A percentile compares a stretch with the other conserved stretches of the same genome.
Conservation (phyloP, 2,888 invertebrate genomes). For the Sussaba pulchella region DNA sequence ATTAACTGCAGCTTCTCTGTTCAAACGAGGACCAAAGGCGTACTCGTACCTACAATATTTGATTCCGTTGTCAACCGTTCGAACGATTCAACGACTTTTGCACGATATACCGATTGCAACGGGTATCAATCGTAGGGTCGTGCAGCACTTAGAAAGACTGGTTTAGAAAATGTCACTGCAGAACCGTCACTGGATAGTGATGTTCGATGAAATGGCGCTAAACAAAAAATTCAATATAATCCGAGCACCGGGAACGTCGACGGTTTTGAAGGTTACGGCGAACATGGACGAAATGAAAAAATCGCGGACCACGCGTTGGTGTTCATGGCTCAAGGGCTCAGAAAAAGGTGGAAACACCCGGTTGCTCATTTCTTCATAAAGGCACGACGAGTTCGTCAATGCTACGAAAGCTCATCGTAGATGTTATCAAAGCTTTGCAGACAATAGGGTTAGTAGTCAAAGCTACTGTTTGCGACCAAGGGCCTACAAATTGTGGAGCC, state of each 20-base stretch:
- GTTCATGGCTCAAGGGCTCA: constrained; percentile 25
- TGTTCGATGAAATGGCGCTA: constrained; percentile 70
- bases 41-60: constrained; percentile 66
- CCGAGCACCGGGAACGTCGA: constrained; percentile 46
- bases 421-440: constrained; percentile 37
- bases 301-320: constrained; percentile 33
- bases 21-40: constrained; percentile 68
- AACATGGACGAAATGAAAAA: constrained; percentile 1
- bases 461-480: constrained; percentile 32
- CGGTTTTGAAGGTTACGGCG: constrained; percentile 69
- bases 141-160: constrained; percentile 59
- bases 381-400: constrained; percentile 33
- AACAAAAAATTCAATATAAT: constrained; percentile 63
- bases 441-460: constrained; percentile 17
- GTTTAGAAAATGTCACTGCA: constrained; percentile 59
- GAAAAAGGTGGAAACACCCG: constrained; percentile 16
- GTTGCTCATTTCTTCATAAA: constrained; percentile 41
- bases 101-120: constrained; percentile 66
- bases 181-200: constrained; percentile 63
- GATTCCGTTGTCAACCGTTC: constrained; percentile 67
- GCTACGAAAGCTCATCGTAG: too few relatives aligned
- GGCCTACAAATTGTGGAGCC: constrained; percentile 26
- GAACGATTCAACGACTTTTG: constrained; percentile 67
- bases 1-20: constrained; percentile 68
- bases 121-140: constrained; percentile 63